Conservation (phyloP, 2,888 invertebrate genomes). For the Trisateles emortualis region DNA sequence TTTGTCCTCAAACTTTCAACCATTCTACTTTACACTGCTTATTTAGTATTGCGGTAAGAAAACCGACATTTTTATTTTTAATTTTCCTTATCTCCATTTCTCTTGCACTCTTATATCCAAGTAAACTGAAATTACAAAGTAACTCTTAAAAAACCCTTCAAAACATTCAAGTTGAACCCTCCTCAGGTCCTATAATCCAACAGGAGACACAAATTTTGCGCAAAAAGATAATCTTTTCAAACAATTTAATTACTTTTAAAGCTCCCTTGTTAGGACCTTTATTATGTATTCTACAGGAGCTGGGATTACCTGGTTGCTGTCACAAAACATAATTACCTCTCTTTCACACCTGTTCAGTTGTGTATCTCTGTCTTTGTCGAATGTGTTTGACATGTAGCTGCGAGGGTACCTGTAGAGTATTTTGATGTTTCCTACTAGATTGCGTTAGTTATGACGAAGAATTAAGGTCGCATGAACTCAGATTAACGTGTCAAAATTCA, state of each 20-base stretch:
- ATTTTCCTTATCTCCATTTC: neutral
- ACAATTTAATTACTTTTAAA: constrained; percentile 49
- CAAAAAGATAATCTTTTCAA: constrained; percentile 39
- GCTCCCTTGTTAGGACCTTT: constrained; percentile 47
- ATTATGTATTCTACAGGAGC: constrained; percentile 56
- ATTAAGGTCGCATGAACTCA: constrained; percentile 8
- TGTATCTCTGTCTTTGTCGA: constrained; percentile 28
- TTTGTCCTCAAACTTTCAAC: no score
- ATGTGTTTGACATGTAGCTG: constrained; percentile 23
- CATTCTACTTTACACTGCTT: no score
- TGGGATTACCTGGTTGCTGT: constrained; percentile 50
- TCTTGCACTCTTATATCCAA: neutral
- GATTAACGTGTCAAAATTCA: neutral
- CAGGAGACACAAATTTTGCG: constrained; percentile 26
- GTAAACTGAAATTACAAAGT: constrained; percentile 2
- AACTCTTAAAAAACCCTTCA: neutral
- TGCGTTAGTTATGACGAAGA: constrained; percentile 25
- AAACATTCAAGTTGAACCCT: neutral
- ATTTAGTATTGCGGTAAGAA: no score
- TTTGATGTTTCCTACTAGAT: constrained; percentile 27
- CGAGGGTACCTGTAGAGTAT: constrained; percentile 35
- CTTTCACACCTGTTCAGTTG: constrained; percentile 11
- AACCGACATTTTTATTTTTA: neutral
- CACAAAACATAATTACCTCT: constrained; percentile 29
- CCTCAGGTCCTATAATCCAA: constrained; percentile 28